Conservation (phyloP, 2,113 vertebrate species). For the Myrmecophaga tridactyla region DNA sequence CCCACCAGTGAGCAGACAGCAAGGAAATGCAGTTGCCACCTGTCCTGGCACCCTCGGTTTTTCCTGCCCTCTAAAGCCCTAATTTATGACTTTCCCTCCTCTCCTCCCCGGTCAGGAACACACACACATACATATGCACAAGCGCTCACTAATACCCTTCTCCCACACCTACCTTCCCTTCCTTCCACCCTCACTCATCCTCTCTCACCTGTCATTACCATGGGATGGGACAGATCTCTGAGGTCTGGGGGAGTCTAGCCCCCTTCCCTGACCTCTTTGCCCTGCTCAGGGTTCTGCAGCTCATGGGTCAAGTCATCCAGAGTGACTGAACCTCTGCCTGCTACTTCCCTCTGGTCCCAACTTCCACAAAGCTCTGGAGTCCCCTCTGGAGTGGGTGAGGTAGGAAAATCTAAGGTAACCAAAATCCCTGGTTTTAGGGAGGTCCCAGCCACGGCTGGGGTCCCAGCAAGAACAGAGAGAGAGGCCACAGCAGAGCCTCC, state of each 20-base stretch:
- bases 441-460: background rate
- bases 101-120: background rate
- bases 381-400: background rate
- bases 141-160: background rate
- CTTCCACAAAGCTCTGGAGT: background rate
- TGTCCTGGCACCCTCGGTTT: background rate
- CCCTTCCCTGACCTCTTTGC: background rate
- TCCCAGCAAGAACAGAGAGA: background rate
- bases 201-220: background rate
- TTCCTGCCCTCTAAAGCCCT: slow-evolving; percentile 45
- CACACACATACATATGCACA: background rate
- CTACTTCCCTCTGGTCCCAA: background rate
- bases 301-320: background rate
- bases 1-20: background rate
- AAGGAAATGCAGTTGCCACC: background rate
- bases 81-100: slow-evolving; percentile 31
- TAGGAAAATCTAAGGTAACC: background rate
- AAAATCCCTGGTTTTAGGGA: background rate
- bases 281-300: background rate
- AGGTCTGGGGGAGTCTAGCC: background rate
- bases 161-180: background rate
- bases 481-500: background rate
- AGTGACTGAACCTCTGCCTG: background rate
- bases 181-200: background rate
- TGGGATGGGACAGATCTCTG: background rate